Base-by-base conservation (phyloP, 2,888 invertebrate genomes). In the Ophonus ardosiacus region DNA sequence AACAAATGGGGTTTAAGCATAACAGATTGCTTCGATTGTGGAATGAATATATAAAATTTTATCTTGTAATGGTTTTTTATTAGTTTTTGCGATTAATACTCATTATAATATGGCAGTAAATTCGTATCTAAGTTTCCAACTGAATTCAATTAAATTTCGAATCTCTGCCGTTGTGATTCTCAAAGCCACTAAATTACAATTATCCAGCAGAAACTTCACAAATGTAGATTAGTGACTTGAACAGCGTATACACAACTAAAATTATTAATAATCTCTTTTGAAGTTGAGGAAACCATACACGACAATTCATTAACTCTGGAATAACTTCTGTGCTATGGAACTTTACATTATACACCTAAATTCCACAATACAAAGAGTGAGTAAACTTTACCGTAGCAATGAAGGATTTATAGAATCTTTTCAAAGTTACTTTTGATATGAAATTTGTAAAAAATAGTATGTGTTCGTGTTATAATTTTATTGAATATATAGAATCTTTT, bases 211-310 rank as follows among this genome's bases (percentile, higher is more conserved):
- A 68, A 68, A 68, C 68, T 68, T 68, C 68, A 68, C 68, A 68
- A 68, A 68, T 68, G 68, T 31, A 68, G 68, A 68, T 68, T 68
- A 68, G 68, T 68, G 68, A 68, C 68, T 68, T 68, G 68, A 68
- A 68, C 68, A 68, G 13, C 38, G 68, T 68, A 68, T 68, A 68
- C 24, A 68, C 38, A 68, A 68, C 68, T 68, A 68, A 68, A 68
- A 68, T 68, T 68, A 68, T 68, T 68, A 68, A 68, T 68, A 68
- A 68, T 68, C 68, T 38, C 68, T 68, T 68, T 68, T 68, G 68
- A 68, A 68, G 68, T 68, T 68, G 68, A 68, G 68, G 38, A 68
- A 68, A 68, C 68, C 68, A 68, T 68, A 68, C 68, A 68, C 38
- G 68, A 68, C 68, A 68, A 68, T 68, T 68, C 68, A 68, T 68